Percentiles rank a stretch among this genome's conserved stretches.
Evolutionary conservation across 2,113 vertebrate species (phyloP).

Genomic region (Cochlearius cochlearius): DNA sequence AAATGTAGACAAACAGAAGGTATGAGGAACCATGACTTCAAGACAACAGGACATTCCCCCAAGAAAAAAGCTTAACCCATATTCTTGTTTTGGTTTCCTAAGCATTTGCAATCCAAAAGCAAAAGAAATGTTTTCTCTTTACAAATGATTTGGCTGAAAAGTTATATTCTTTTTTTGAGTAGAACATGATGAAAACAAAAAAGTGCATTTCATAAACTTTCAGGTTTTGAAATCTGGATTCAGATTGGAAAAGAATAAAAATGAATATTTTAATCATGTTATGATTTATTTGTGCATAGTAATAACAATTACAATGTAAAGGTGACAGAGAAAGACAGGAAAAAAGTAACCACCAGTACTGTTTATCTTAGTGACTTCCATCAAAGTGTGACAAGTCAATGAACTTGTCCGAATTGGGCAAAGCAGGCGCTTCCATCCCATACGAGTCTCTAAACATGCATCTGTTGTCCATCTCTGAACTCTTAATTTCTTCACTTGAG

Average conservation of each 20-base stretch:
- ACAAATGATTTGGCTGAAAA: background rate
- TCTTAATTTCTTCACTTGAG: background rate
- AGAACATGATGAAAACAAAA: background rate
- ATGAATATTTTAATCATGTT: background rate
- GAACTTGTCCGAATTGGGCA: background rate
- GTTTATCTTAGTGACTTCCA: background rate
- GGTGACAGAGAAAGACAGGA: background rate
- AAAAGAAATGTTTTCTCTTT: background rate
- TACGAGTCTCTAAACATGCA: background rate
- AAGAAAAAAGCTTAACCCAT: background rate
- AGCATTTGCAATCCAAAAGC: background rate
- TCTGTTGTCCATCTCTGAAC: background rate
- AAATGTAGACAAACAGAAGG: background rate
- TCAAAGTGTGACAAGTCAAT: background rate
- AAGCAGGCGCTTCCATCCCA: background rate
- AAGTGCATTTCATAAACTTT: background rate
- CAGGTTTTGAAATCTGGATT: background rate
- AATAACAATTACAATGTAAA: background rate
- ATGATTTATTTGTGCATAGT: background rate
- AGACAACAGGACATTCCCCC: background rate
- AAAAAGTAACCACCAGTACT: background rate
- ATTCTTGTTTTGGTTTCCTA: background rate
- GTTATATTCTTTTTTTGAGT: background rate
- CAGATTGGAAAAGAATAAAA: background rate
- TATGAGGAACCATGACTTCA: background rate